These are phyloP conservation scores for Cyprinodon variegatus DNA, from an alignment of 2,113 vertebrate genomes.

Conservation along the genomic window DNA sequence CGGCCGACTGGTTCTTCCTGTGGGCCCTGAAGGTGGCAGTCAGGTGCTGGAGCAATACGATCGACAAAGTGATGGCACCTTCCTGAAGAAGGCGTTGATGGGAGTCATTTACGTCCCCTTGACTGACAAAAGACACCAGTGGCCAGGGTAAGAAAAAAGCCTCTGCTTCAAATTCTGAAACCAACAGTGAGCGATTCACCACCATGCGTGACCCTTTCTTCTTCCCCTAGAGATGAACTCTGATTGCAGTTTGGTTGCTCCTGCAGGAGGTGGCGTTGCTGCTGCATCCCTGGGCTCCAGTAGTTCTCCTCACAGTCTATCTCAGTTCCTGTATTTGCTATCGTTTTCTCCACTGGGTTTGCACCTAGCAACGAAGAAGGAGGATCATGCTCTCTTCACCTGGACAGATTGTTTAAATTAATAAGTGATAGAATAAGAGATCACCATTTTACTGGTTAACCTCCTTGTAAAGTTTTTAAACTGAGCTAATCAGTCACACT, in stretches of 20 bases:
- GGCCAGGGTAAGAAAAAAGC: slow-evolving; percentile 80
- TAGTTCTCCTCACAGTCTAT: slow-evolving; percentile 26
- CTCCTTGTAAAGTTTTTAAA: slow-evolving; percentile 11
- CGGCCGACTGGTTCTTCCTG: slow-evolving; percentile 86
- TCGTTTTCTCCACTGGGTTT: slow-evolving; percentile 27
- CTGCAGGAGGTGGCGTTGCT: slow-evolving; percentile 79
- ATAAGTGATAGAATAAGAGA: slow-evolving; percentile 17
- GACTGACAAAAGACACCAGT: slow-evolving; percentile 88
- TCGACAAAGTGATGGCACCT: slow-evolving; percentile 84
- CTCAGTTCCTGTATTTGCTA: slow-evolving; percentile 12
- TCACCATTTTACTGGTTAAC: slow-evolving; percentile 28
- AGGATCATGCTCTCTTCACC: slow-evolving; percentile 27
- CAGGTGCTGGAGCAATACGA: slow-evolving; percentile 91
- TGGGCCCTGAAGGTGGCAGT: slow-evolving; percentile 85
- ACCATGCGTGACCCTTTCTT: slow-evolving; percentile 47
- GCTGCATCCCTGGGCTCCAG: slow-evolving; percentile 60
- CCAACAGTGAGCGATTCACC: background rate
- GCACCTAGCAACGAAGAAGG: slow-evolving; percentile 48
- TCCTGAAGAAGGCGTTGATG: slow-evolving; percentile 87
- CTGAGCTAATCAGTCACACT: background rate
- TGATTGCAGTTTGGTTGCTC: slow-evolving; percentile 80
- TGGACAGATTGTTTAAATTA: slow-evolving; percentile 34
- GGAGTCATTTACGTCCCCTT: slow-evolving; percentile 90
- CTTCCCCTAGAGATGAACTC: slow-evolving; percentile 78
- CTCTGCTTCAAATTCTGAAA: background rate